Base-by-base conservation (phyloP, 1,140 invertebrate species). In the Dolichoris vasculosae region DNA sequence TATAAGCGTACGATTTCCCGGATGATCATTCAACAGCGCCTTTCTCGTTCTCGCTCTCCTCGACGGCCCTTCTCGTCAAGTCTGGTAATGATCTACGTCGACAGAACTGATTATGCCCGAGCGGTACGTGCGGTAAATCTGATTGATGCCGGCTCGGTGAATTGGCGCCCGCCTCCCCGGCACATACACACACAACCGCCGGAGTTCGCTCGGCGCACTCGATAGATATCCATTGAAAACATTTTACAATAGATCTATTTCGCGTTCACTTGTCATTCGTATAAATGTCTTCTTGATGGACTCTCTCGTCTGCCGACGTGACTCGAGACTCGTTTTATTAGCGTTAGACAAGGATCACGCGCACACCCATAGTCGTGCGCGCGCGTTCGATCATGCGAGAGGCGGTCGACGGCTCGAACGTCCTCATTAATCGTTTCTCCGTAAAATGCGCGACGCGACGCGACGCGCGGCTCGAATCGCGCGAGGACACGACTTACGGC, bases 101-200 rank as follows among this genome's bases (percentile, higher is more conserved):
- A 88, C 83, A 82, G 82, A 20, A 26, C 59, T 75, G 85, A 86
- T 87, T 87, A 87, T 82, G 71, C 35, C 76, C 63, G 69, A 77
- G 23, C 48, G 30, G 48, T 83, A 55, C 75, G 77, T 67, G 51
- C 63, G n/a, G 73, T 80, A 84, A 88, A 87, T 87, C 81, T 86
- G 87, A 89, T 87, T 84, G 86, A 88, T 87, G 83, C 63, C 9
- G 59, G 9, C 35, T 46, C 8, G 23, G 43, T 6, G 64, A 38
- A 11, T 38, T 9, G 64, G 63, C 26, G 9, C 2, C 32, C 23
- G 2, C 23, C 4, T 26, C 23, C 55, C 20, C 11, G 32, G 30
- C 30, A 32, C 63, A n/a, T 32, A n/a, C n/a, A n/a, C n/a, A n/a
- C 9, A 73, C n/a, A 63, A 55, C 84, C 35, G 63, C 79, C 26